A percentile compares a stretch with the other conserved stretches of the same genome.
These are phyloP conservation scores for Prenolepis imparis DNA, from an alignment of 2,888 invertebrate species.

Conservation along the genomic window DNA sequence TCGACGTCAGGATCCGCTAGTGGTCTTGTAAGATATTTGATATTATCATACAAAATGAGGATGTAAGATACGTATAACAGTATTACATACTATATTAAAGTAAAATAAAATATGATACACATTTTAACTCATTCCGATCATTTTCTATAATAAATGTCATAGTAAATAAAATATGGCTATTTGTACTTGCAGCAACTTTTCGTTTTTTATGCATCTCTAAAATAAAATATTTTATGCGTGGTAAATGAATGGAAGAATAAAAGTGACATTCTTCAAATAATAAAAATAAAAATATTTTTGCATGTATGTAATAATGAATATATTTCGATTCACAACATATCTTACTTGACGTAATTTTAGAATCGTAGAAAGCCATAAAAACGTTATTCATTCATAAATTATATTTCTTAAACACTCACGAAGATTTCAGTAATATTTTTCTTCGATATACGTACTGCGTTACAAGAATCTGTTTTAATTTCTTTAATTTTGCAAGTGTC, in stretches of 20 bases:
- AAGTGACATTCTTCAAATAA: background rate
- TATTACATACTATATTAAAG: background rate
- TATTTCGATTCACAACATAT: background rate
- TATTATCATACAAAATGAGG: conserved; percentile 2
- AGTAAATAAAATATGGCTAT: background rate
- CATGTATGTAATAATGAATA: conserved; percentile 11
- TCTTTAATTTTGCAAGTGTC: background rate
- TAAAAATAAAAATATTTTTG: background rate
- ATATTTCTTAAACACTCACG: background rate
- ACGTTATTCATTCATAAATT: background rate
- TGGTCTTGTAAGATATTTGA: background rate
- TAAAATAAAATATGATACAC: background rate
- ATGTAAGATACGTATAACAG: background rate
- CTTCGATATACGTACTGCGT: background rate
- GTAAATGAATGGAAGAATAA: background rate
- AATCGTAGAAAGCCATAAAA: background rate
- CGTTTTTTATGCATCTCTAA: background rate
- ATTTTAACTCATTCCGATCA: background rate
- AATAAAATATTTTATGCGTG: background rate
- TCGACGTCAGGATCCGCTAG: no score
- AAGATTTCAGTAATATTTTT: background rate
- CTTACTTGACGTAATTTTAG: background rate
- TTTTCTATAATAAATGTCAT: background rate
- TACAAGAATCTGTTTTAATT: background rate
- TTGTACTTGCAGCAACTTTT: background rate